phyloP scores from a whole-genome alignment of 2,888 invertebrate species.

The Papilio elwesi region DNA sequence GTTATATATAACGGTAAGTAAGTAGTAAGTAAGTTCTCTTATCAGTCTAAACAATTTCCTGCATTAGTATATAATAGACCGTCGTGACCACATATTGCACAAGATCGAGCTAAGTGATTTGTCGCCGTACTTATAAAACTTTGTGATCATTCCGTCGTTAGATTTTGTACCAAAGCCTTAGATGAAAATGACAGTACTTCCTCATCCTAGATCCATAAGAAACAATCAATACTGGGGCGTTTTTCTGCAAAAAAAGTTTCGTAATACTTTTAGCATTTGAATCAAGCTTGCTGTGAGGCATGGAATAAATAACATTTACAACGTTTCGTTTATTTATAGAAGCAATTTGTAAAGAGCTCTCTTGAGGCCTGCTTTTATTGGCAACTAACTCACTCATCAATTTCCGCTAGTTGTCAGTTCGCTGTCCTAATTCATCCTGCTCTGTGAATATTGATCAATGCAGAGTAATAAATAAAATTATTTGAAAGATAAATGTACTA shows the following conservation, averaged over 20 bases:
- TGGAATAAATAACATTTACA: slow-evolving; percentile 22
- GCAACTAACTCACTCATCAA: slow-evolving; percentile 26
- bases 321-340: slow-evolving; percentile 21
- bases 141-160: too few relatives aligned
- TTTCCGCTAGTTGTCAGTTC: slow-evolving; percentile 19
- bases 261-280: background rate
- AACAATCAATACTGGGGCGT: background rate
- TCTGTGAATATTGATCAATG: background rate
- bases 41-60: too few relatives aligned
- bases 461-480: background rate
- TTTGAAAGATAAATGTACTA: background rate
- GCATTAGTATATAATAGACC: too few relatives aligned
- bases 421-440: slow-evolving; percentile 6
- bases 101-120: too few relatives aligned
- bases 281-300: background rate
- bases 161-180: too few relatives aligned
- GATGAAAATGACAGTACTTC: too few relatives aligned
- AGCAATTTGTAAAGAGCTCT: slow-evolving; percentile 26
- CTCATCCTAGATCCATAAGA: too few relatives aligned
- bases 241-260: slow-evolving; percentile 10
- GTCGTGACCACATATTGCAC: too few relatives aligned
- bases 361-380: slow-evolving; percentile 28
- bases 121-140: too few relatives aligned
- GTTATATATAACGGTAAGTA: too few relatives aligned
- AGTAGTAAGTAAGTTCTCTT: too few relatives aligned